A percentile compares a stretch with the other conserved stretches of the same genome.
Conservation (phyloP, 2,113 vertebrate genomes). For the Ammodytes marinus region DNA sequence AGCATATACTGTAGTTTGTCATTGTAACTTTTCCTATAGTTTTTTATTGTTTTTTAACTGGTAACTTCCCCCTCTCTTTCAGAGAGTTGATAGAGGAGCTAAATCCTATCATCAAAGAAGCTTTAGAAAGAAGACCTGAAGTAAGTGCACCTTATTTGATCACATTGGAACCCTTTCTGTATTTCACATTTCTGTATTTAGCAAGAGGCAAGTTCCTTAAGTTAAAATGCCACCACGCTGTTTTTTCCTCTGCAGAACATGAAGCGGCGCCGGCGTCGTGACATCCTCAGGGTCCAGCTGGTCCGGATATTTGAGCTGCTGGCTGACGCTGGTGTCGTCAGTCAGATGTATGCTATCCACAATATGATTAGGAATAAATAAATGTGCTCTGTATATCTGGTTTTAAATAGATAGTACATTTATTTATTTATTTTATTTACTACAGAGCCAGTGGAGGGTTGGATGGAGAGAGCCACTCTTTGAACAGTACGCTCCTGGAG, state of each 20-base stretch:
- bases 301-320: conserved; percentile 99
- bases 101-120: conserved; percentile 99
- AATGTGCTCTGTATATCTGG: not conserved
- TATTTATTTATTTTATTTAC: not conserved
- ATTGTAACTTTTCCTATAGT: no score
- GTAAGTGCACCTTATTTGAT: conserved; percentile 79
- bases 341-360: conserved; percentile 89
- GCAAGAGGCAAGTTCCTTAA: not conserved
- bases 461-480: conserved; percentile 97
- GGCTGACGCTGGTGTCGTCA: conserved; percentile 97
- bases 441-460: conserved; percentile 95
- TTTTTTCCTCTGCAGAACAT: conserved; percentile 89
- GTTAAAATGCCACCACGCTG: not conserved
- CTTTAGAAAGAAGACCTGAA: conserved; percentile 99
- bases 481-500: conserved; percentile 95
- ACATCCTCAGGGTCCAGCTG: conserved; percentile 98
- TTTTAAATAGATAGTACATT: not conserved
- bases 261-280: conserved; percentile 98
- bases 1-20: no score
- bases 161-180: not conserved
- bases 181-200: not conserved
- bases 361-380: not conserved
- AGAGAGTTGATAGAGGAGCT: conserved; percentile 98
- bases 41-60: not conserved
- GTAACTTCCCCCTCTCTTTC: conserved; percentile 35